Evolutionary conservation across 2,113 vertebrate species (phyloP), one percentile per base, ranked within the genome.

Genomic region (Diadophis punctatus): DNA sequence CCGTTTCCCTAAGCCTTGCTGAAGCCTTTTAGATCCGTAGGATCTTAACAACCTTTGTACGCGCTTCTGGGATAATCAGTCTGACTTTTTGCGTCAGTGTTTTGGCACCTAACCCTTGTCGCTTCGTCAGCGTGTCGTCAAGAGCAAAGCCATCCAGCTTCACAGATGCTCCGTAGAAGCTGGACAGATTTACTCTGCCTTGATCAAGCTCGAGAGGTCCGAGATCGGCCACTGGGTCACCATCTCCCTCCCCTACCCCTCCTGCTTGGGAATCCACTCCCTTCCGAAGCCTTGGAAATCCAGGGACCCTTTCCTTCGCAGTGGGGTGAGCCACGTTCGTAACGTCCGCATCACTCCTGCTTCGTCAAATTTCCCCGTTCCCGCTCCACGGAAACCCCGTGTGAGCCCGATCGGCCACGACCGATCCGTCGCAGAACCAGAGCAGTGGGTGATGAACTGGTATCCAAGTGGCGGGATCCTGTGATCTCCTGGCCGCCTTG

Each of bases 31-130:
- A 39, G 16, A 80, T 80, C 68, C 34, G 0, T 39, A 43, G 74
- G 74, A 9, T 1, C 34, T 43, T 80, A 20, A 56, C n/a, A 20
- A 80, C n/a, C n/a, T 43, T 9, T 9, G 74, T 43, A 43, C 2
- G 16, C 23, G 51, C 23, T 30, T 52, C 49, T 34, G 49, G 12
- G 49, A n/a, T 34, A 53, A n/a, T 52, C 18, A 8, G 16, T 8
- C 3, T 48, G 95, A 94, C n/a, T 93, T 93, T 95, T 92, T 96
- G 95, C 96, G 87, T 95, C 95, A 97, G 93, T 93, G 95, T 95
- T 96, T 96, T 94, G 92, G 95, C 96, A 95, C 95, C 34, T 97
- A 95, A 95, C 93, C 0, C 27, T 89, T 58, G 92, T 95, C 90
- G 85, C 52, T 27, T 16, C 0, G 16, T 68, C 91, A 53, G 92